Base-by-base conservation (phyloP, 1,140 invertebrate species). In the Cotesia chilonis region DNA sequence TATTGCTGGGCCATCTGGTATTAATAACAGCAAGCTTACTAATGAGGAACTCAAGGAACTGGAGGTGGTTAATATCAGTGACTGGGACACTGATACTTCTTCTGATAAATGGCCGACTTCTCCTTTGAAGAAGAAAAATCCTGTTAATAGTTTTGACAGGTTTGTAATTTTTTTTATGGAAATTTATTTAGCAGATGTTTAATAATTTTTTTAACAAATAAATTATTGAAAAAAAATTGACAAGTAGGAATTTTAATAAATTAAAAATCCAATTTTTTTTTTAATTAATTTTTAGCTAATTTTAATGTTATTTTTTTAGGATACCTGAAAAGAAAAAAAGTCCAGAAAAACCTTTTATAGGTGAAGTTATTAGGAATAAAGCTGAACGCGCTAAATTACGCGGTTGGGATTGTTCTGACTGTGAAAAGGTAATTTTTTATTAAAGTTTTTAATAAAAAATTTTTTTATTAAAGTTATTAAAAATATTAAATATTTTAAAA, bases 321-420 rank as follows among this genome's bases (percentile, higher is more conserved):
- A 17, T 17, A 71, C 68, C 69, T 37, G 65, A 68, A 51, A 79
- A 76, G 68, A 74, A 74, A 4, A 28, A 67, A 41, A 78, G 70
- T 75, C 72, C 79, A n/a, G 17, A 75, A 12, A 75, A 75, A 72
- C 78, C 74, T 28, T 82, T 81, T 66, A 78, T 80, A 75, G 77
- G 78, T 36, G 80, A 80, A 71, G 66, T 81, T 37, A 76, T 85
- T 9, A 75, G 84, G 35, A 85, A 82, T 35, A 87, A 84, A 78
- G 64, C 17, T 20, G 83, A 85, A 63, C 83, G 84, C 73, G 80
- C 75, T 35, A 81, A 83, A 65, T 71, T 88, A 65, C 72, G 77
- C 57, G 88, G 87, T 20, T 81, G 81, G 79, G 68, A 75, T 70
- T 89, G 88, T 72, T 77, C 80, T 63, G 74, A 85, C 37, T 88